phyloP scores from a whole-genome alignment of 1,140 invertebrate species.

The Pogonomyrmex californicus region DNA sequence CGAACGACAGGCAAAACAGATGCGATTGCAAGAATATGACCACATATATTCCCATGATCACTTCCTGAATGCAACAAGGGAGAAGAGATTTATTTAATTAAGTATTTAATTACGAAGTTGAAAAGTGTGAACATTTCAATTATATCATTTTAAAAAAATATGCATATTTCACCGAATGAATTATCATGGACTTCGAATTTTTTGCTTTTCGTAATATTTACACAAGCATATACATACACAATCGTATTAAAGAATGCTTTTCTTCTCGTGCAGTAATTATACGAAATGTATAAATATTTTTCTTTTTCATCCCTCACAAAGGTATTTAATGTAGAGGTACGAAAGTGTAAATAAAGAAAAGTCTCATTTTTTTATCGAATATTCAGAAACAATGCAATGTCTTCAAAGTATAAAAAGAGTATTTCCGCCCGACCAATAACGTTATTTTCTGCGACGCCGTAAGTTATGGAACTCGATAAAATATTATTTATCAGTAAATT shows the following conservation, averaged over 20 bases:
- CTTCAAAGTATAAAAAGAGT: neutral
- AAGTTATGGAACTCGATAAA: neutral
- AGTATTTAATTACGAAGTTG: slow-evolving; percentile 29
- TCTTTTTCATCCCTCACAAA: neutral
- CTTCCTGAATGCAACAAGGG: neutral
- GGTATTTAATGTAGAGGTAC: neutral
- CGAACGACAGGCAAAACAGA: slow-evolving; percentile 59
- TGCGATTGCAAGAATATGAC: slow-evolving; percentile 41
- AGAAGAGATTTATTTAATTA: slow-evolving; percentile 45
- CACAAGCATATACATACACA: neutral
- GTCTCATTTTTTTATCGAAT: neutral
- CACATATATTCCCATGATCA: slow-evolving; percentile 5
- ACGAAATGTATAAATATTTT: neutral
- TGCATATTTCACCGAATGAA: too few species aligned
- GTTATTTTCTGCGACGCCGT: neutral
- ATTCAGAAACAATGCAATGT: neutral
- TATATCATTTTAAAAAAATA: slow-evolving; percentile 3
- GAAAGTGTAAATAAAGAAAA: neutral
- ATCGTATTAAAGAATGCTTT: neutral
- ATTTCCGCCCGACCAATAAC: neutral
- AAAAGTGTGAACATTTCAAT: slow-evolving; percentile 15
- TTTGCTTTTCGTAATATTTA: neutral
- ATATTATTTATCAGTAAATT: neutral
- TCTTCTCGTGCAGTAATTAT: neutral
- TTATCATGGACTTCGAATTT: neutral